Percentiles rank a stretch among this genome's conserved stretches.
phyloP scores from a whole-genome alignment of 2,888 invertebrate species.

The Morpho helenor region DNA sequence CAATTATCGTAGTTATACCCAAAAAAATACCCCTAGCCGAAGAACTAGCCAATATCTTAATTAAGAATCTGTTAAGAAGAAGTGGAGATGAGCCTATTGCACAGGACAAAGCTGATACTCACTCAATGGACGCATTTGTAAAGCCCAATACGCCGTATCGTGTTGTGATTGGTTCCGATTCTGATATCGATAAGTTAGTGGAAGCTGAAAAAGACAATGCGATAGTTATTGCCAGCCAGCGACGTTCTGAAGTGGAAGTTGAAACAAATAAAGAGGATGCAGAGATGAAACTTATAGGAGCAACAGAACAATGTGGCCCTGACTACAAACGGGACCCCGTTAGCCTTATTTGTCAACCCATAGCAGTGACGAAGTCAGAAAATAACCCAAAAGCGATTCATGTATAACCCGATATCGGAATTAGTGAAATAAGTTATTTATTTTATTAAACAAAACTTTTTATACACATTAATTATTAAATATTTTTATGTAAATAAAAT shows the following conservation, averaged over 20 bases:
- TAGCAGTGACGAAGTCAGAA: conserved; percentile 18
- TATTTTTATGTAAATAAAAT: conserved; percentile 4
- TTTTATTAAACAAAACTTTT: neutral
- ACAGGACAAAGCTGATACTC: conserved; percentile 68
- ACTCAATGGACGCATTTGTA: conserved; percentile 74
- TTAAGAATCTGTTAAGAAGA: conserved; percentile 36
- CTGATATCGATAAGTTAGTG: conserved; percentile 38
- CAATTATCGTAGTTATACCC: conserved; percentile 83
- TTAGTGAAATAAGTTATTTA: conserved; percentile 6
- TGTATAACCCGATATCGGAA: conserved; percentile 30
- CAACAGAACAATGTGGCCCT: conserved; percentile 87
- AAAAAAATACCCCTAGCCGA: conserved; percentile 36
- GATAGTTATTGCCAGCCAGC: conserved; percentile 54
- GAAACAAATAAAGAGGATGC: conserved; percentile 31
- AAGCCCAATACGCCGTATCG: conserved; percentile 84
- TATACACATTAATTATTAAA: neutral
- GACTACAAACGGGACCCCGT: conserved; percentile 83
- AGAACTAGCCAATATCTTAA: conserved; percentile 34
- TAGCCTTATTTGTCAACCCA: conserved; percentile 77
- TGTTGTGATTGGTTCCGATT: conserved; percentile 78
- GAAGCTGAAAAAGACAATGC: conserved; percentile 43
- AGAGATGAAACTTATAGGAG: conserved; percentile 80
- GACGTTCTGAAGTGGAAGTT: conserved; percentile 43
- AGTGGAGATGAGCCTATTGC: conserved; percentile 23
- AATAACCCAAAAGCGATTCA: conserved; percentile 47